Evolutionary conservation across 2,113 vertebrate species (phyloP).

Genomic region (Cnemophilus loriae): DNA sequence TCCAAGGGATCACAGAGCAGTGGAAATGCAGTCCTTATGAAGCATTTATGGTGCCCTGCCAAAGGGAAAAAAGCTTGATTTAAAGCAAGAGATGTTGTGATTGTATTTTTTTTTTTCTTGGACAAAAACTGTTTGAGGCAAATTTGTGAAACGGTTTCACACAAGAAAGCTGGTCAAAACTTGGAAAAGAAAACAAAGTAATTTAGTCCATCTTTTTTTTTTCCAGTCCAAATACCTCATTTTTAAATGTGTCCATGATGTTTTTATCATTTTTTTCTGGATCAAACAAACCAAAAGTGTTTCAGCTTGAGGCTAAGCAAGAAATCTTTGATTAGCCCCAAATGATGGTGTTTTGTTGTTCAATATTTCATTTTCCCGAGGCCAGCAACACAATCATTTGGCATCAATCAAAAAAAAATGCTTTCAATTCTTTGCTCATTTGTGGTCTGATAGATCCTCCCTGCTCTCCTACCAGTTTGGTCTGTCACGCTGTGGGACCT

Average conservation of each 20-base stretch:
- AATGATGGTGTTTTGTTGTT: slow-evolving; percentile 25
- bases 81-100: background rate
- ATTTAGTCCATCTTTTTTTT: background rate
- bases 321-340: slow-evolving; percentile 24
- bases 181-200: background rate
- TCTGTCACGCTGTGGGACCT: background rate
- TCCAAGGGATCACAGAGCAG: background rate
- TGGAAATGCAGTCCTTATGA: background rate
- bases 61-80: background rate
- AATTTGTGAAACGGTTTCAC: background rate
- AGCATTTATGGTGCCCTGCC: background rate
- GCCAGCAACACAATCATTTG: slow-evolving; percentile 21
- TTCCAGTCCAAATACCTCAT: background rate
- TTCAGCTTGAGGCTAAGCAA: background rate
- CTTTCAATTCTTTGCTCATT: slow-evolving; percentile 10
- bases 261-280: background rate
- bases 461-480: background rate
- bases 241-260: background rate
- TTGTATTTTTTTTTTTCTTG: background rate
- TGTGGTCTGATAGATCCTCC: slow-evolving; percentile 36
- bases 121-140: background rate
- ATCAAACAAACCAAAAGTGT: background rate
- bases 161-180: background rate
- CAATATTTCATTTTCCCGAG: background rate
- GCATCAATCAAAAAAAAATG: background rate